Base-by-base conservation (phyloP, 2,888 invertebrate species). In the Laothoe populi region DNA sequence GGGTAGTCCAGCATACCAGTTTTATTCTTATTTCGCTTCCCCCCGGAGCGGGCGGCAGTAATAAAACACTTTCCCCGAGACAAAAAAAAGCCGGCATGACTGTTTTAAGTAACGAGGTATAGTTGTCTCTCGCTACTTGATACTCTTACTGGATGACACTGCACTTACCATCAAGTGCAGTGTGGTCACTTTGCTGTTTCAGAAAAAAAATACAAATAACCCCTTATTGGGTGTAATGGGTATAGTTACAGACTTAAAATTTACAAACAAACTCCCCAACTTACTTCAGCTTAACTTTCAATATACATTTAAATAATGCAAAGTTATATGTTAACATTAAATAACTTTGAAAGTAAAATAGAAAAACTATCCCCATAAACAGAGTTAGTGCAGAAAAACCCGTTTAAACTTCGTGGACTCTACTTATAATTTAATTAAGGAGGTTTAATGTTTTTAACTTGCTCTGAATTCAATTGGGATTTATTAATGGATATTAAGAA, bases 341-440 rank as follows among this genome's bases (percentile, higher is more conserved):
- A 10, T 19, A 53, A 16, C 35, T 53, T 53, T 53, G 10, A 4
- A 35, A 53, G 19, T 21, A 53, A 35, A 53, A 35, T 19, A 53
- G 31, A 53, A 35, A 53, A 49, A 53, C 35, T 19, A 35, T 53
- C 35, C 11, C 19, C 53, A 53, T 53, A 19, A 53, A 31, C 35
- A 35, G 53, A 19, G 53, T 53, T 1, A 31, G 19, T 16, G 53
- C 31, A 48, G 31, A 35, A 35, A 53, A 53, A 11, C 16, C 53
- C 19, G 19, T 35, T 53, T 19, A 8, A 53, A 35, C 53, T 53
- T 35, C n/a, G 35, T 31, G 53, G 19, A 31, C 35, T 13, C 53
- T 19, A 49, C 13, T 53, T 10, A 53, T 53, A 35, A 53, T 11
- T 53, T 53, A 35, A 49, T 53, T 35, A 53, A 21, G 35, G 19